These are phyloP conservation scores for Pocillopora damicornis DNA, from an alignment of 64 coral and sea anemone species.

Conservation along the genomic window DNA sequence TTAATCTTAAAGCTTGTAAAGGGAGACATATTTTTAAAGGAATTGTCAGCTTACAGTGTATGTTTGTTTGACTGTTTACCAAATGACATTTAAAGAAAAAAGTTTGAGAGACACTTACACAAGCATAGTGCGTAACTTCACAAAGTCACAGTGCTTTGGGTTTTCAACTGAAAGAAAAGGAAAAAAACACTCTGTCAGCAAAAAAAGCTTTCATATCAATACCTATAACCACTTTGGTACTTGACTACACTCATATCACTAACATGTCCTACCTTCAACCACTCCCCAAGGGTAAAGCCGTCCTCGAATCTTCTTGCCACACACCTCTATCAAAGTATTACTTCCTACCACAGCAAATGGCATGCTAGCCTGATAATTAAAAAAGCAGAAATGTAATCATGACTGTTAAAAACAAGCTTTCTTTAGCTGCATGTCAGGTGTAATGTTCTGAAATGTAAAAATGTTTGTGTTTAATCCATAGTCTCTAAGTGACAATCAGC, in stretches of 20 bases:
- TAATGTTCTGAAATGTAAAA: no score
- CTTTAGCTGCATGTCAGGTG: no score
- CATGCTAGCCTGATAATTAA: slow-evolving; percentile 56
- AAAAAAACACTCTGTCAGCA: neutral
- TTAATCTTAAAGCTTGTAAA: no score
- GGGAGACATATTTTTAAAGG: no score
- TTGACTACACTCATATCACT: neutral
- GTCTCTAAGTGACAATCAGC: no score
- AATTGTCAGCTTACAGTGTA: no score
- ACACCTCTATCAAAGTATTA: slow-evolving; percentile 90
- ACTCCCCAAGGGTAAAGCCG: slow-evolving; percentile 97
- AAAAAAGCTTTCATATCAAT: neutral
- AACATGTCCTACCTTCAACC: slow-evolving; percentile 78
- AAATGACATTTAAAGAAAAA: no score
- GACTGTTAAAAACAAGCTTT: neutral
- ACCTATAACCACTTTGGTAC: no score
- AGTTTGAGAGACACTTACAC: slow-evolving; percentile 72
- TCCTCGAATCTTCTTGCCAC: slow-evolving; percentile 90
- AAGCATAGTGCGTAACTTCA: slow-evolving; percentile 87
- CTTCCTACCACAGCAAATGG: slow-evolving; percentile 99
- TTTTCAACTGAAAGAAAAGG: slow-evolving; percentile 91
- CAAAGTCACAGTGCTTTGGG: slow-evolving; percentile 93
- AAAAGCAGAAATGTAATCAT: neutral
- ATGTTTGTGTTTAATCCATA: no score
- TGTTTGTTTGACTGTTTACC: no score